Percentiles rank a stretch among this genome's conserved stretches.
These are phyloP conservation scores for Melanostoma mellinum DNA, from an alignment of 2,888 invertebrate species.

Conservation along the genomic window DNA sequence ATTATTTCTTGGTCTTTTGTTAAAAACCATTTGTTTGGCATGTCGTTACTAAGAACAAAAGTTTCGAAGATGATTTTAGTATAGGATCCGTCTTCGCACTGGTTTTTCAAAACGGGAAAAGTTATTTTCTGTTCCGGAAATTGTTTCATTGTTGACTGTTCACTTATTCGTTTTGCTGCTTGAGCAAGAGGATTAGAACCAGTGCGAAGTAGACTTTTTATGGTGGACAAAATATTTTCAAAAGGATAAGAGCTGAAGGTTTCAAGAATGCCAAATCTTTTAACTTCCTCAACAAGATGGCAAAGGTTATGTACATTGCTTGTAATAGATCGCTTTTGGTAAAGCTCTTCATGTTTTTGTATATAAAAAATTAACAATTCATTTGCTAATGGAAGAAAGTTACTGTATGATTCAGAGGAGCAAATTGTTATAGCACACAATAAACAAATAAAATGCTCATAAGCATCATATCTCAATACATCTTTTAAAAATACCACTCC, in stretches of 20 bases:
- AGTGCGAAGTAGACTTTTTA: constrained; percentile 4
- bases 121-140: not conserved
- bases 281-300: constrained; percentile 15
- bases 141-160: not conserved
- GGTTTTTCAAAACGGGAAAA: not conserved
- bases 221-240: not conserved
- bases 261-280: not conserved
- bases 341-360: not conserved
- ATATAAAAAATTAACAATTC: too few species aligned
- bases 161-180: constrained; percentile 11
- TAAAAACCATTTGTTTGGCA: constrained; percentile 7
- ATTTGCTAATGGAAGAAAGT: too few species aligned
- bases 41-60: not conserved
- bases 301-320: constrained; percentile 1
- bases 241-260: constrained; percentile 6
- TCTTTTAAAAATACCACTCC: constrained; percentile 8
- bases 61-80: not conserved
- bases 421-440: not conserved
- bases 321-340: not conserved
- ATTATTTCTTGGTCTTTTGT: not conserved
- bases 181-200: not conserved
- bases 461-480: constrained; percentile 12
- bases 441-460: constrained; percentile 6
- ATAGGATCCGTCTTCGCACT: not conserved
- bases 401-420: not conserved